A percentile compares a stretch with the other conserved stretches of the same genome.
phyloP scores from a whole-genome alignment of 2,888 invertebrate species.

The Mythimna lalbum region DNA sequence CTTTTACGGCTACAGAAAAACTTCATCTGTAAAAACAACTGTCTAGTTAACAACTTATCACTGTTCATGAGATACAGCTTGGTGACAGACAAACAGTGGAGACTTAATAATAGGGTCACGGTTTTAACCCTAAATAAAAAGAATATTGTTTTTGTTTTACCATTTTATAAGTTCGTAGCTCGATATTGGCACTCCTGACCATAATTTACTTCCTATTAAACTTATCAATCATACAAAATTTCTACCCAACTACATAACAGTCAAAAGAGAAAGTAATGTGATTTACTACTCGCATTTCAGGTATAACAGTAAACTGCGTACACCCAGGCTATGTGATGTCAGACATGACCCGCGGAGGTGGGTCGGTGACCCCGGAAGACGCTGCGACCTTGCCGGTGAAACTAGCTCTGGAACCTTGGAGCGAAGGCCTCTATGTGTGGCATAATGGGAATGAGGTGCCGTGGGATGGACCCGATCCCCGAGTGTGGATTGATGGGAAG shows the following conservation, averaged over 20 bases:
- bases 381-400: slow-evolving; percentile 72
- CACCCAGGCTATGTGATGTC: slow-evolving; percentile 87
- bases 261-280: not conserved
- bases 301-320: slow-evolving; percentile 81
- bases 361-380: slow-evolving; percentile 74
- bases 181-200: too few relatives aligned
- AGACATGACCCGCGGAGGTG: slow-evolving; percentile 84
- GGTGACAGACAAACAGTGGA: too few relatives aligned
- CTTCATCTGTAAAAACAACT: too few relatives aligned
- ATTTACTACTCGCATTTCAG: slow-evolving; percentile 64
- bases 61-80: too few relatives aligned
- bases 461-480: slow-evolving; percentile 84
- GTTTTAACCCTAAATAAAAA: too few relatives aligned
- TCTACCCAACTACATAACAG: not conserved
- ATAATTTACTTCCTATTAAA: not conserved
- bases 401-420: slow-evolving; percentile 69
- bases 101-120: too few relatives aligned
- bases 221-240: not conserved
- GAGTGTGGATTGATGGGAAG: slow-evolving; percentile 79
- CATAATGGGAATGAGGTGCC: slow-evolving; percentile 76
- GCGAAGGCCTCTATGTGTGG: slow-evolving; percentile 80
- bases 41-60: too few relatives aligned
- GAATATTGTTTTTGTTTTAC: too few relatives aligned
- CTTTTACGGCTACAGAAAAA: too few relatives aligned
- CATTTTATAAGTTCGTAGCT: too few relatives aligned